Percentiles rank a stretch among this genome's conserved stretches.
Conservation (phyloP, 1,140 invertebrate species). For the Leptinotarsa defecta region DNA sequence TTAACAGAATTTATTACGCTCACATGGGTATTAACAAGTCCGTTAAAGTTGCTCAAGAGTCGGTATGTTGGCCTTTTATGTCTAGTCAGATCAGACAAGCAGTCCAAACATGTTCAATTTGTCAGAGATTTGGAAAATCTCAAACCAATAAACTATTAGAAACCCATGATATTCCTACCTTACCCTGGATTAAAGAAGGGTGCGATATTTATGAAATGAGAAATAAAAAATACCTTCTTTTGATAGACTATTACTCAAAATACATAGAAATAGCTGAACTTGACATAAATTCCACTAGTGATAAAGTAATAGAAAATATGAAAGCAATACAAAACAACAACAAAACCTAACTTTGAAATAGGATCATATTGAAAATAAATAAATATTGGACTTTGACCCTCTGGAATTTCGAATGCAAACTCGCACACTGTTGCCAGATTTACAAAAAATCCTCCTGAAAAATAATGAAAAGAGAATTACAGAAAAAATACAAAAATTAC, state of each 20-base stretch:
- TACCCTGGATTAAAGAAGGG: slow-evolving; percentile 49
- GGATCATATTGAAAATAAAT: no score
- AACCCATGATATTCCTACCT: slow-evolving; percentile 46
- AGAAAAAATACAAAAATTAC: not conserved
- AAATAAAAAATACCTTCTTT: slow-evolving; percentile 49
- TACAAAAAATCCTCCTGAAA: not conserved
- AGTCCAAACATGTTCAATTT: slow-evolving; percentile 54
- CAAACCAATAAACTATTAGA: slow-evolving; percentile 45
- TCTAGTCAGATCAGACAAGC: slow-evolving; percentile 55
- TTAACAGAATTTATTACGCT: slow-evolving; percentile 53
- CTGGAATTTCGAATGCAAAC: no score
- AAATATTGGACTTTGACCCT: no score
- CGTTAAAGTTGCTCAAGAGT: slow-evolving; percentile 24
- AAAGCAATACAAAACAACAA: slow-evolving; percentile 37
- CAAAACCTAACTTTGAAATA: no score
- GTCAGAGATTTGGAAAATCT: slow-evolving; percentile 48
- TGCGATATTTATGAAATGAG: slow-evolving; percentile 50
- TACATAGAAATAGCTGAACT: slow-evolving; percentile 44
- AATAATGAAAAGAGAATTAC: not conserved
- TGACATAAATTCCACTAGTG: not conserved
- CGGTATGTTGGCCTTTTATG: slow-evolving; percentile 46
- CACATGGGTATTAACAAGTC: slow-evolving; percentile 51
- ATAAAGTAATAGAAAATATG: not conserved
- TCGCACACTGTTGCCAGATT: no score
- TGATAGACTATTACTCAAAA: slow-evolving; percentile 53